These are phyloP conservation scores for Ophioderma brevispina DNA, from an alignment of 35 echinoderm and acorn worm genomes.

Conservation along the genomic window DNA sequence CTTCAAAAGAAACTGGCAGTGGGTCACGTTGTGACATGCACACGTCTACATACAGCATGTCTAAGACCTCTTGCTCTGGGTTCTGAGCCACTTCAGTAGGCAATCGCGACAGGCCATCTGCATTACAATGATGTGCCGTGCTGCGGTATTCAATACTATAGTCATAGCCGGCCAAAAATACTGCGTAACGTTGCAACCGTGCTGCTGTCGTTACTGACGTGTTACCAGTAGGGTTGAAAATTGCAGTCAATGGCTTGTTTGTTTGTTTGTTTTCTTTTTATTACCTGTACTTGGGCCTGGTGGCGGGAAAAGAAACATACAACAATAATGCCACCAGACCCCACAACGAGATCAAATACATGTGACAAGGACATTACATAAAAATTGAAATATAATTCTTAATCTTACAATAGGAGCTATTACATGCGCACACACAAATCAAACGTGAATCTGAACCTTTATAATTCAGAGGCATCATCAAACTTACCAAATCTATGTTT, in stretches of 20 bases:
- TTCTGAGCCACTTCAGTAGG: not conserved
- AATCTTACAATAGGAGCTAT: too few relatives aligned
- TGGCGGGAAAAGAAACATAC: too few relatives aligned
- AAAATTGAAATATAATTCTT: too few relatives aligned
- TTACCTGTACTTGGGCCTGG: too few relatives aligned
- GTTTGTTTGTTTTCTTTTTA: too few relatives aligned
- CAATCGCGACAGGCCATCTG: slow-evolving; percentile 29
- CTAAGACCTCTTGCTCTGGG: not conserved
- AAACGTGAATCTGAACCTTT: too few relatives aligned
- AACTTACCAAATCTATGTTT: too few relatives aligned
- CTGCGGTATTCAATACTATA: slow-evolving; percentile 37
- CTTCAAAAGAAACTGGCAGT: slow-evolving; percentile 14
- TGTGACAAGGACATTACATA: too few relatives aligned
- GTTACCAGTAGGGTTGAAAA: slow-evolving; percentile 30
- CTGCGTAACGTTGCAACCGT: slow-evolving; percentile 34
- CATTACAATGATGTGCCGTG: slow-evolving; percentile 19
- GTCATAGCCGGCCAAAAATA: slow-evolving; percentile 1
- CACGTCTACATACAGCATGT: not conserved
- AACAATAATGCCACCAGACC: too few relatives aligned
- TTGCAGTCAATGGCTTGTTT: slow-evolving; percentile 30
- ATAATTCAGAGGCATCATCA: too few relatives aligned
- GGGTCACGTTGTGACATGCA: not conserved
- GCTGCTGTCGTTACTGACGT: not conserved
- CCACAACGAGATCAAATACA: too few relatives aligned
- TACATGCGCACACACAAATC: too few relatives aligned